phyloP scores from a whole-genome alignment of 2,113 vertebrate species.

The Tetrao urogallus region DNA sequence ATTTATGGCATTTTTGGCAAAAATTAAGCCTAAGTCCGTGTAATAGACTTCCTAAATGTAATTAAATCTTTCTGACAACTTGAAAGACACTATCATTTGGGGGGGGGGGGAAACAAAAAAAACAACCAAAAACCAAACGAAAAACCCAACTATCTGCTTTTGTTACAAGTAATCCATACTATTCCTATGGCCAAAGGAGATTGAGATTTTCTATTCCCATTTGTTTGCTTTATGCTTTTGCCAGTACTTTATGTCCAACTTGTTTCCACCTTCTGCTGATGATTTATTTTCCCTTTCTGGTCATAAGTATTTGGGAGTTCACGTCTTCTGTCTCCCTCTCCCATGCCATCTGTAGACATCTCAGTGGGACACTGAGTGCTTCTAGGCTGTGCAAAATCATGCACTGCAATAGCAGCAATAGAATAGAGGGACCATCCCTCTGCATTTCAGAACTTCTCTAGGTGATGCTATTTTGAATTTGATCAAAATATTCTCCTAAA shows the following conservation, averaged over 20 bases:
- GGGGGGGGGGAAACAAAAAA: neutral
- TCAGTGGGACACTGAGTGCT: neutral
- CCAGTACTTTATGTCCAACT: neutral
- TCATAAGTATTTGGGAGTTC: neutral
- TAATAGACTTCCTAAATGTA: neutral
- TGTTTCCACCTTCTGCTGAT: neutral
- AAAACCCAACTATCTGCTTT: neutral
- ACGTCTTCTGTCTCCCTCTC: neutral
- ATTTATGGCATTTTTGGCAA: neutral
- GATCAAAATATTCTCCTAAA: neutral
- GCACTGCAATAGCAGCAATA: neutral
- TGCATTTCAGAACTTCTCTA: neutral
- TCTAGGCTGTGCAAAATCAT: neutral
- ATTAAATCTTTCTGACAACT: neutral
- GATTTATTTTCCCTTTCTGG: neutral
- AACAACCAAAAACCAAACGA: too few relatives aligned
- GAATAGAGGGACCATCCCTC: neutral
- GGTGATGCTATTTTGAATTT: neutral
- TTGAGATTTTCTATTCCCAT: neutral
- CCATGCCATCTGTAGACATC: neutral
- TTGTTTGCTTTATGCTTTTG: neutral
- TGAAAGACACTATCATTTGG: neutral
- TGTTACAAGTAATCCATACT: neutral
- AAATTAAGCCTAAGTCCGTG: neutral
- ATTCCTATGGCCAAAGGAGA: neutral